Base-by-base conservation (phyloP, 2,113 vertebrate species). In the Aspidoscelis tigris region DNA sequence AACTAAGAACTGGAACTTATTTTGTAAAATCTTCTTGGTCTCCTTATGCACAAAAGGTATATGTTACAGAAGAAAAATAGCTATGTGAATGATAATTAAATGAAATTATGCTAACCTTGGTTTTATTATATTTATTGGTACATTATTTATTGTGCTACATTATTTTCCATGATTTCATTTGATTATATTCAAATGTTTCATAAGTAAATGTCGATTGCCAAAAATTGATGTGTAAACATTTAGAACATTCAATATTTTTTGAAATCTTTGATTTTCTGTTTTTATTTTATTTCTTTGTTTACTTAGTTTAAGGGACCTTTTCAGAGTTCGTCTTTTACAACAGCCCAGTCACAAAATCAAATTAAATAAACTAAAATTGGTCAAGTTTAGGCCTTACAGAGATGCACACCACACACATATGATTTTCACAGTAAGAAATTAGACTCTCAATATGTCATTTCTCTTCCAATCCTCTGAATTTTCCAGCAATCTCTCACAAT, bases 11-110 rank as follows among this genome's bases (percentile, higher is more conserved):
- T 78, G 74, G 90, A 87, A 84, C 55, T 82, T 84, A 80, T 44
- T 14, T 44, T 80, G 78, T 3, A 9, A 68, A 91, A 90, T 55
- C 81, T 82, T 50, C 83, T 47, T 84, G 89, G 26, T 12, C 21
- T 61, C 66, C 75, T 70, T 41, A 88, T 64, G 58, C 80, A 41
- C 77, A 66, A 87, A 80, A 87, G 7, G 26, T 78, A 86, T 85
- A 58, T 74, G 81, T 44, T 12, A 71, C n/a, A 80, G 47, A 14
- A 66, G 72, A 78, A 65, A 83, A 89, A 85, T 77, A 22, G 22
- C 44, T 73, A 76, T 61, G 1, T 44, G 86, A 82, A 9, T 76
- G 65, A 80, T 78, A 33, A 64, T 3, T 7, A 61, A 83, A 64
- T 6, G 70, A 89, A 87, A 65, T 12, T 43, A 24, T 12, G n/a